Conservation (phyloP, 2,888 invertebrate genomes). For the Ischnus inquisitorius region DNA sequence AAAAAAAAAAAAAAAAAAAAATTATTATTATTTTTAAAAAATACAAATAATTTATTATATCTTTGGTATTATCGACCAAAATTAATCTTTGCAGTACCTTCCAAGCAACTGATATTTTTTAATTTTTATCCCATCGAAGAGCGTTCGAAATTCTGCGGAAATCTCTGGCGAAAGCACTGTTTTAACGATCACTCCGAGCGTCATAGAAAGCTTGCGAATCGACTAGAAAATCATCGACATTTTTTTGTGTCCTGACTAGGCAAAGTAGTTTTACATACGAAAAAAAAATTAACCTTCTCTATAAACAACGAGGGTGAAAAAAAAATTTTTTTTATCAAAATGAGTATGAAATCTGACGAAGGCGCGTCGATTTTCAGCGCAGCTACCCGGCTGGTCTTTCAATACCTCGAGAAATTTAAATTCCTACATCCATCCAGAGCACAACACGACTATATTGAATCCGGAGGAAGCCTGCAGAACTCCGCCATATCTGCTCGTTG, state of each 20-base stretch:
- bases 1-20: too few species aligned
- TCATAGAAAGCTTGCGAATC: slow-evolving; percentile 18
- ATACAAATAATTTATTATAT: too few species aligned
- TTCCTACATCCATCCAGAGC: slow-evolving; percentile 90
- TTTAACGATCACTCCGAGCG: not conserved
- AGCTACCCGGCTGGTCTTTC: slow-evolving; percentile 90
- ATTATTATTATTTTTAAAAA: too few species aligned
- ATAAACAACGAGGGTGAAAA: not conserved
- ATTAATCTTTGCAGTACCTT: too few species aligned
- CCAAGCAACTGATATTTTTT: too few species aligned
- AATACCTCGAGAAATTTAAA: slow-evolving; percentile 91
- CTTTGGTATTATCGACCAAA: too few species aligned
- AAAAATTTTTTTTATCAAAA: not conserved
- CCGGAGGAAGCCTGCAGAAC: slow-evolving; percentile 87
- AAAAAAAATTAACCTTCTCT: too few species aligned
- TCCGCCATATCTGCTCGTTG: slow-evolving; percentile 89
- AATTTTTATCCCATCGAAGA: too few species aligned
- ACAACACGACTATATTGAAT: slow-evolving; percentile 89
- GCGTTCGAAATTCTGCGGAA: too few species aligned
- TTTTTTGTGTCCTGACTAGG: not conserved
- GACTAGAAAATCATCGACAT: not conserved
- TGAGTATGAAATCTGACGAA: not conserved
- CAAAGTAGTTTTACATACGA: not conserved
- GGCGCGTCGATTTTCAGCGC: slow-evolving; percentile 76
- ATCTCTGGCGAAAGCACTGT: too few species aligned